phyloP scores from a whole-genome alignment of 2,113 vertebrate species.

The Oreochromis spilurus region DNA sequence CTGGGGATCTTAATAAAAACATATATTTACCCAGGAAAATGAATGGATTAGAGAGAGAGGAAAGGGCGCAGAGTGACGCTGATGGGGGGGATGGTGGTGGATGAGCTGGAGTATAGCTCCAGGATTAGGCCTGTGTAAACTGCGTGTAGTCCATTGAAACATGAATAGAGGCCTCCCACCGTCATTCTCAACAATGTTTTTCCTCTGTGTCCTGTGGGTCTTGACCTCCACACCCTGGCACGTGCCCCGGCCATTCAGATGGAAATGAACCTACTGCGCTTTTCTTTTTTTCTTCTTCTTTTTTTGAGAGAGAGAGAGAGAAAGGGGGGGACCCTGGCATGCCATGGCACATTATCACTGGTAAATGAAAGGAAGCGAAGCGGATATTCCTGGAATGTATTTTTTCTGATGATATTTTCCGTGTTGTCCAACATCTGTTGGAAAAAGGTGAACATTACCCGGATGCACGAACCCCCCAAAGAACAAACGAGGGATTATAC shows the following conservation, averaged over 20 bases:
- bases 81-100: not conserved
- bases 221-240: conserved; percentile 55
- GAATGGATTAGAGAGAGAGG: not conserved
- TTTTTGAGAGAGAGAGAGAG: not conserved
- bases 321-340: not conserved
- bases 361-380: not conserved
- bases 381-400: not conserved
- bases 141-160: conserved; percentile 56
- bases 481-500: not conserved
- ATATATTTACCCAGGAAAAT: not conserved
- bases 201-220: conserved; percentile 36
- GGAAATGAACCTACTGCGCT: conserved; percentile 52
- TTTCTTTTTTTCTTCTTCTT: not conserved
- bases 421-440: not conserved
- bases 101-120: not conserved
- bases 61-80: not conserved
- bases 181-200: conserved; percentile 35
- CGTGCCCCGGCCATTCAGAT: conserved; percentile 60
- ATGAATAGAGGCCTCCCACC: conserved; percentile 46
- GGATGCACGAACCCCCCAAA: not conserved
- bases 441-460: not conserved
- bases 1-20: not conserved
- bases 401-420: not conserved
- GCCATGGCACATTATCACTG: conserved; percentile 4
- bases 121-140: conserved; percentile 53